Conservation (phyloP, 2,113 vertebrate genomes). For the Parotia lawesii region DNA sequence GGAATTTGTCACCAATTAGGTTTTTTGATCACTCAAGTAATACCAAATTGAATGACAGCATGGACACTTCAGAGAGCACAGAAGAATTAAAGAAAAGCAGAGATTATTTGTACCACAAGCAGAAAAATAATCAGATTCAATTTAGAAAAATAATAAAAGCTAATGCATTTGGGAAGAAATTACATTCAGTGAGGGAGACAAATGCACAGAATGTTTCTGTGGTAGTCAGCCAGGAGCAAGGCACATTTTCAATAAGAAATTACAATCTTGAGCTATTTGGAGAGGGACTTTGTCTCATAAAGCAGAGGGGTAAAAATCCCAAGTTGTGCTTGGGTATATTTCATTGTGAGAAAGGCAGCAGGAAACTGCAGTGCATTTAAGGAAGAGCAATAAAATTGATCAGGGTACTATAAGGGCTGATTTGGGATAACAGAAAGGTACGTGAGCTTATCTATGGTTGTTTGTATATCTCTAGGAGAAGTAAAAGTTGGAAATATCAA, state of each 20-base stretch:
- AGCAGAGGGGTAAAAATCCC: not conserved
- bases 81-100: conserved; percentile 7
- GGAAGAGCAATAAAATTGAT: not conserved
- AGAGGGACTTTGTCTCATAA: not conserved
- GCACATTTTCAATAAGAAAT: not conserved
- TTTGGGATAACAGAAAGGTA: not conserved
- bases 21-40: not conserved
- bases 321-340: not conserved
- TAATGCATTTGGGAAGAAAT: conserved; percentile 24
- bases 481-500: not conserved
- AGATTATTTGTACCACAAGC: not conserved
- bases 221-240: not conserved
- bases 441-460: not conserved
- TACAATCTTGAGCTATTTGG: not conserved
- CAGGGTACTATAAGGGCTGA: not conserved
- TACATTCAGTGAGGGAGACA: conserved; percentile 7
- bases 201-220: not conserved
- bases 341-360: not conserved
- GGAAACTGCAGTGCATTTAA: not conserved
- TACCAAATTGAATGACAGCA: not conserved
- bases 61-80: not conserved
- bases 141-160: conserved; percentile 54
- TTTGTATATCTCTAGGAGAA: not conserved
- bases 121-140: conserved; percentile 27
- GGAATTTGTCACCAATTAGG: not conserved